Percentiles rank a stretch among this genome's conserved stretches.
phyloP scores from a whole-genome alignment of 2,797 vertebrate species.

The Peromyscus nudipes region DNA sequence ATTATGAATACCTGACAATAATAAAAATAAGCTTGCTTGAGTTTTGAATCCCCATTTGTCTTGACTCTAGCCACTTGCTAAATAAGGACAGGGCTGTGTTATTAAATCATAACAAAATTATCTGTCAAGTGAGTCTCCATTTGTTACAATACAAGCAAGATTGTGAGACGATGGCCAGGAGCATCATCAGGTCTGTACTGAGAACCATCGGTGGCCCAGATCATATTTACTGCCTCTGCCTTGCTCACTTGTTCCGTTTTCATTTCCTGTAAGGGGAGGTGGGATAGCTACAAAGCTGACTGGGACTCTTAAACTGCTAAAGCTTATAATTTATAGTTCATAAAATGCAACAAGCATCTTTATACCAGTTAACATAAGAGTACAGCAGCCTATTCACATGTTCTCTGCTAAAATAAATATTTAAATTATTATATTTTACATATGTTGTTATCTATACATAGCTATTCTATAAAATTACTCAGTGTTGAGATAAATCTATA shows the following conservation, averaged over 20 bases:
- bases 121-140: constrained; percentile 11
- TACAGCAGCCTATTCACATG: not conserved
- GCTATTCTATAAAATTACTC: not conserved
- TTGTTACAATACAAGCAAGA: constrained; percentile 61
- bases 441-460: not conserved
- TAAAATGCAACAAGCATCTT: constrained; percentile 51
- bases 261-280: constrained; percentile 68
- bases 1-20: not conserved
- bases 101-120: not conserved
- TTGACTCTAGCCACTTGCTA: not conserved
- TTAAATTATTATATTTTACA: not conserved
- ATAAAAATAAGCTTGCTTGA: not conserved
- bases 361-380: constrained; percentile 38
- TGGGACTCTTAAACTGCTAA: constrained; percentile 68
- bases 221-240: constrained; percentile 53
- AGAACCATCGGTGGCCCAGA: constrained; percentile 68
- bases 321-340: constrained; percentile 59
- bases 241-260: constrained; percentile 53
- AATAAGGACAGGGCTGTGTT: not conserved
- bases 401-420: constrained; percentile 51
- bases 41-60: not conserved
- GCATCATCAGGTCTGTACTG: constrained; percentile 48
- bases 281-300: constrained; percentile 72
- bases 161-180: constrained; percentile 59
- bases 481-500: not conserved